These are phyloP conservation scores for Cyanistes caeruleus DNA, from an alignment of 2,113 vertebrate species.

Conservation along the genomic window DNA sequence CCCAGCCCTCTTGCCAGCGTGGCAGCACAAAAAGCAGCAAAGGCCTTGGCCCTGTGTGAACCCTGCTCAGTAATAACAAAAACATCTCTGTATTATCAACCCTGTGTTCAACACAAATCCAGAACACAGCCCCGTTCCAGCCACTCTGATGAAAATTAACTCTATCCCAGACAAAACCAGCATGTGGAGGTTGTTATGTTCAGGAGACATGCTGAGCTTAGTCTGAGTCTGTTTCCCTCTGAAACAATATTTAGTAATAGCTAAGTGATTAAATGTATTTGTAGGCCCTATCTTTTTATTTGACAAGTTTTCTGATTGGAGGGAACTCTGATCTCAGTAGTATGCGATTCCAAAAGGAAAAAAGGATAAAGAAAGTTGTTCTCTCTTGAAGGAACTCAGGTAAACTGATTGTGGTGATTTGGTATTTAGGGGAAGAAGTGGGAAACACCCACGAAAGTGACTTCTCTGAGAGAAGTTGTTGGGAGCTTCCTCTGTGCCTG, in stretches of 20 bases:
- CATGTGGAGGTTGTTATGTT: not conserved
- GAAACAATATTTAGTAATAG: not conserved
- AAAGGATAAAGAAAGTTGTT: not conserved
- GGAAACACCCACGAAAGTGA: no score
- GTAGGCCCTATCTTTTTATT: not conserved
- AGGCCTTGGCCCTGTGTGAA: not conserved
- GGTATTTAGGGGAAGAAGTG: no score
- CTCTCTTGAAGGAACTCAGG: not conserved
- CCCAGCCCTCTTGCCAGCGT: fast-evolving
- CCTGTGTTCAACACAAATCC: not conserved
- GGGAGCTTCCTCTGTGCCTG: no score
- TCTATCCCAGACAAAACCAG: not conserved
- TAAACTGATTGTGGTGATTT: not conserved
- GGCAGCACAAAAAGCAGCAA: not conserved
- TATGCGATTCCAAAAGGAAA: not conserved
- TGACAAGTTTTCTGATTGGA: not conserved
- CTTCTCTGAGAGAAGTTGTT: no score
- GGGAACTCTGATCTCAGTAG: not conserved
- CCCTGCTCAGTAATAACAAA: not conserved
- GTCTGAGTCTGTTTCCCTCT: not conserved
- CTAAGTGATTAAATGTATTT: not conserved
- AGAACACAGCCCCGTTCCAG: not conserved
- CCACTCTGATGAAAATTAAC: not conserved
- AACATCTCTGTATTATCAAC: not conserved
- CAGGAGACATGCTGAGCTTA: not conserved